These are phyloP conservation scores for Columba janthina DNA, from an alignment of 2,113 vertebrate genomes.

Conservation along the genomic window DNA sequence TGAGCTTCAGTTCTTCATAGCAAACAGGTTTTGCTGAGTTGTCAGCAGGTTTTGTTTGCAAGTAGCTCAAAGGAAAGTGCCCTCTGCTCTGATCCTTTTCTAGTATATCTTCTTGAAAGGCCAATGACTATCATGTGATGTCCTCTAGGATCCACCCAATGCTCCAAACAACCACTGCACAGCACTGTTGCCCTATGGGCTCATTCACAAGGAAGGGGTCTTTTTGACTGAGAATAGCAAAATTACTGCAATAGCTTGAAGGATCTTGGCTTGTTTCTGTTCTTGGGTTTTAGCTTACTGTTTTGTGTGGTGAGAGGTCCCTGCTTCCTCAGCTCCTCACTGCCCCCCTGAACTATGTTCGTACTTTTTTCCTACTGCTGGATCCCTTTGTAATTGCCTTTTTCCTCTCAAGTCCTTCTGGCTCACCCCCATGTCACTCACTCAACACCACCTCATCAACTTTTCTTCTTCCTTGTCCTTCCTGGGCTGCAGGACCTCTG, in stretches of 20 bases:
- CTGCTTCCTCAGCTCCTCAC: background rate
- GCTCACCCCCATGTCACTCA: background rate
- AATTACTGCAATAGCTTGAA: background rate
- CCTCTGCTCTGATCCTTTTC: background rate
- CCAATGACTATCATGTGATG: background rate
- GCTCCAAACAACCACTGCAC: background rate
- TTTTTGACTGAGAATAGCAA: background rate
- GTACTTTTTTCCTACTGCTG: rapidly evolving
- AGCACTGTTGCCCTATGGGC: background rate
- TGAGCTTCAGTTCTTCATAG: background rate
- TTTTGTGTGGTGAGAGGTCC: background rate
- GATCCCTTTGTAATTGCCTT: background rate
- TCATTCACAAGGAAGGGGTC: background rate
- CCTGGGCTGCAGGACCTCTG: background rate
- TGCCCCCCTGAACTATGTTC: rapidly evolving
- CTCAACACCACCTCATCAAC: background rate
- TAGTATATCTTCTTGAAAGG: background rate
- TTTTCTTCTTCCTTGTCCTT: background rate
- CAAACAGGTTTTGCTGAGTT: background rate
- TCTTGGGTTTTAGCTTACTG: background rate
- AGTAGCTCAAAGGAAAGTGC: background rate
- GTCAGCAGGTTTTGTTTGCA: background rate
- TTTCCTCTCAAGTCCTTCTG: background rate
- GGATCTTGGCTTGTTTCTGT: background rate
- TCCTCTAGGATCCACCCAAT: background rate